Base-by-base conservation (phyloP, 2,888 invertebrate genomes). In the Cactoblastis cactorum region DNA sequence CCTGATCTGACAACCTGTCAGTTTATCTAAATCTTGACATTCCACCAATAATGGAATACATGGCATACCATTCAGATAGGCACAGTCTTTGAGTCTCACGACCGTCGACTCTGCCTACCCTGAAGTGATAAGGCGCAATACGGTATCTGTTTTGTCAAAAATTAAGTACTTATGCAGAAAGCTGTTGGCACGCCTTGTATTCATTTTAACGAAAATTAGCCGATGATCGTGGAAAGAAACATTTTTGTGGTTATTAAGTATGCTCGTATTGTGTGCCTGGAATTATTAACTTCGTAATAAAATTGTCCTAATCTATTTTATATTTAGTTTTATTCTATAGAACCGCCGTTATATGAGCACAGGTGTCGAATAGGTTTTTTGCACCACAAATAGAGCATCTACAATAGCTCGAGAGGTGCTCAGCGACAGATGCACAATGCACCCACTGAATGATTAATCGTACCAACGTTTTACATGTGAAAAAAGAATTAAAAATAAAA, bases 381-480 rank as follows among this genome's bases (percentile, higher is more conserved):
- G 71, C 70, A 65, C 66, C 62, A 65, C 66, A 37, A 37, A 65
- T 74, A 80, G 77, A 67, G 72, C 71, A 67, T 55, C 62, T 76
- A 86, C 86, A 88, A 88, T 78, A 69, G 80, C 63, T 32, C 61
- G 55, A 71, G 67, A 71, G 70, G 72, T 71, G 77, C 75, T 77
- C 77, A 77, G 72, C 74, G 83, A 85, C 86, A 86, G 82, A 84
- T 86, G 82, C 80, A 85, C 85, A 86, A 86, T 83, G 69, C 75
- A 71, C 57, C 69, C 67, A 67, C 59, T 62, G 71, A n/a, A 80
- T 88, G 87, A 89, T 88, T 88, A 87, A 89, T 88, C 62, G 76
- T 75, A 64, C 77, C 74, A 83, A 77, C 71, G 74, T 79, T 84
- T 83, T 77, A 83, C 75, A 83, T 80, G 75, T 71, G 65, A 74